These are phyloP conservation scores for Homalodisca vitripennis DNA, from an alignment of 1,140 invertebrate genomes.

Conservation along the genomic window DNA sequence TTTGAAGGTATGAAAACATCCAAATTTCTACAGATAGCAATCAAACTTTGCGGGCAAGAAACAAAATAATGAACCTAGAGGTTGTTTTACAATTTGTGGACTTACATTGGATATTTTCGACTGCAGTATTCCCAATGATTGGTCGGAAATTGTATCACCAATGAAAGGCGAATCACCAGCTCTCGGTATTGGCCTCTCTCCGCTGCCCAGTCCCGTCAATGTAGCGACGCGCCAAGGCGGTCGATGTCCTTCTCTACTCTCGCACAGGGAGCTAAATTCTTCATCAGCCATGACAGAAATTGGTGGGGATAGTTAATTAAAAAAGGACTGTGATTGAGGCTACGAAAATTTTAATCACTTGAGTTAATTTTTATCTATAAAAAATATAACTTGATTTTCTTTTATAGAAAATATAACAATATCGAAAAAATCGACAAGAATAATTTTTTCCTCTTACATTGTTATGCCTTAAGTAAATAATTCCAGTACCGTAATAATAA, in stretches of 20 bases:
- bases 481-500: no score
- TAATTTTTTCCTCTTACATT: no score
- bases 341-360: no score
- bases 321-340: no score
- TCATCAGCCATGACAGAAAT: conserved; percentile 11
- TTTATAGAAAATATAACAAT: no score
- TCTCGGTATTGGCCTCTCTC: conserved; percentile 32
- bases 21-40: no score
- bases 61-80: conserved; percentile 49
- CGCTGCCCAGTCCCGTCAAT: conserved; percentile 26
- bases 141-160: conserved; percentile 65
- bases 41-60: conserved; percentile 40
- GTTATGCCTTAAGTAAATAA: no score
- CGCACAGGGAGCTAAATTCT: conserved; percentile 12
- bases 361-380: no score
- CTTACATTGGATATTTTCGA: conserved; percentile 76
- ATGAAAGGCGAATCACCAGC: conserved; percentile 54
- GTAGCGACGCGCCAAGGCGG: conserved; percentile 30
- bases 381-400: no score
- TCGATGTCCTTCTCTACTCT: conserved; percentile 31
- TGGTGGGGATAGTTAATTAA: no score
- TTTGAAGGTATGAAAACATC: no score
- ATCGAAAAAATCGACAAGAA: no score
- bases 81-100: conserved; percentile 63
- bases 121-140: conserved; percentile 65